Evolutionary conservation across 2,113 vertebrate species (phyloP), one percentile per base, ranked within the genome.

Genomic region (Platichthys flesus): DNA sequence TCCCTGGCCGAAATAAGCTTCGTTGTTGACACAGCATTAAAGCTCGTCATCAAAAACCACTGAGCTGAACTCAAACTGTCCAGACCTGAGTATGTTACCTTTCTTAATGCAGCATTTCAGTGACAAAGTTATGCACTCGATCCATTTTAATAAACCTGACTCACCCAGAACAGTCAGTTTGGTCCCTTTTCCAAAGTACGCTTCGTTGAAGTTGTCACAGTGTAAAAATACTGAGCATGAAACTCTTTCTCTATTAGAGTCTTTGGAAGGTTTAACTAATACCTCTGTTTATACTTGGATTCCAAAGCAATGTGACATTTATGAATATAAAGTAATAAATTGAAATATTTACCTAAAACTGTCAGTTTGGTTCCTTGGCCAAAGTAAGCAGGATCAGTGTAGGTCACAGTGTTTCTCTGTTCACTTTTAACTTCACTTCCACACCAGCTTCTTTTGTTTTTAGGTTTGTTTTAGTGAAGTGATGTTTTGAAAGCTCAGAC

Each of bases 351-450:
- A 81, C 84, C 84, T 60, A 86, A 67, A 85, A 97, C 94, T 0
- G 93, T 94, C 47, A 97, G 92, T 79, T 88, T 95, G 80, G 95
- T 97, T 63, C 96, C 95, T 31, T 3, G 23, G 8, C 96, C 96
- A 3, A 97, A 97, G 83, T 60, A 77, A 7, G 91, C 83, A 20
- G 56, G 92, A 0, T 93, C 26, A 28, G 26, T 4, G 26, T 28
- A 28, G 26, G 26, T 28, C 26, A 28, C 26, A 28, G 26, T 28
- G 26, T 28, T 28, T 28, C 26, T 28, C 26, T 28, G 26, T 4
- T 28, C 26, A 28, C 26, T 28, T 28, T 28, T 28, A 28, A 28
- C 26, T 28, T 28, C 26, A 28, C 26, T 28, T 28, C 3, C 26
- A 28, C 26, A 28, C 26, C 26, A 28, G 26, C 26, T 28, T 28